A percentile compares a stretch with the other conserved stretches of the same genome.
phyloP scores from a whole-genome alignment of 2,888 invertebrate species.

The Drepanosiphum platanoidis region DNA sequence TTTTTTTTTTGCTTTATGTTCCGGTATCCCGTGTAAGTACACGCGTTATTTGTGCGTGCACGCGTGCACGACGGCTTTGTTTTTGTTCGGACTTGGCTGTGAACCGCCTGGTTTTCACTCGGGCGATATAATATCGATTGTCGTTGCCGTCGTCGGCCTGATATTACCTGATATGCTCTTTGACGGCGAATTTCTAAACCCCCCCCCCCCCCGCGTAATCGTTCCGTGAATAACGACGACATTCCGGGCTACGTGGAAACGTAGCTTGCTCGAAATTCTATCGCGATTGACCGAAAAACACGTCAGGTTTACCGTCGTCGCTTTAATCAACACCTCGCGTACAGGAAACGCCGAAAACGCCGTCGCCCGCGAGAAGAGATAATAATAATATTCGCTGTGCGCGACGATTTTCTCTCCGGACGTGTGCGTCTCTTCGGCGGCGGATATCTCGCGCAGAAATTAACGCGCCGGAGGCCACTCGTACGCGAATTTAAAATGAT shows the following conservation, averaged over 20 bases:
- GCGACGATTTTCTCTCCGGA: not conserved
- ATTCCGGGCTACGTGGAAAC: not conserved
- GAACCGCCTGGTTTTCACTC: not conserved
- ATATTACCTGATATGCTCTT: not conserved
- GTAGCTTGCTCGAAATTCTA: not conserved
- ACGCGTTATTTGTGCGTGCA: no score
- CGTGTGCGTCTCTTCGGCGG: not conserved
- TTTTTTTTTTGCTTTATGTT: no score
- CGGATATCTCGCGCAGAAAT: not conserved
- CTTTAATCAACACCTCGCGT: slow-evolving; percentile 2
- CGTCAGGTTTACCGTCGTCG: not conserved
- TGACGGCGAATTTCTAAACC: not conserved
- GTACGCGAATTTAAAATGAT: not conserved
- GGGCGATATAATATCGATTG: not conserved
- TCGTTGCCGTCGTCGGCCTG: not conserved
- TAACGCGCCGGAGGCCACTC: not conserved
- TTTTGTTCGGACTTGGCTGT: not conserved
- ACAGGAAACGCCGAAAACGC: not conserved
- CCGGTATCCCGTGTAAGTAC: no score
- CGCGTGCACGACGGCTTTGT: no score
- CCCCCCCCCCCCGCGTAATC: not conserved
- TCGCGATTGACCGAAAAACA: not conserved
- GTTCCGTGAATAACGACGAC: not conserved
- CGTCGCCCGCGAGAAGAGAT: not conserved
- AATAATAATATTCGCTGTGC: not conserved